phyloP scores from a whole-genome alignment of 1,140 invertebrate genomes.

The Probaryconus sp. region DNA sequence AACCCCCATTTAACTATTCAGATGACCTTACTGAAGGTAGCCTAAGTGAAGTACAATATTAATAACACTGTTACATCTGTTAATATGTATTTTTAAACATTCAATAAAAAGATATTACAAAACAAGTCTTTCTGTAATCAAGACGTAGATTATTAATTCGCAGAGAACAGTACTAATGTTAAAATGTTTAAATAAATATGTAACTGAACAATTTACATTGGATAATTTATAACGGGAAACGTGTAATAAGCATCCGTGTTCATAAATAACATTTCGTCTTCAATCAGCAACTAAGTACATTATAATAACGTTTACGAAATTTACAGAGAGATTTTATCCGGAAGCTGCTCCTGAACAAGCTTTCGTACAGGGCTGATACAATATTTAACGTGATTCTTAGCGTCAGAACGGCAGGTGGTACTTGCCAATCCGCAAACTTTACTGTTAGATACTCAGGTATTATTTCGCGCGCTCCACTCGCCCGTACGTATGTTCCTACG shows the following conservation, averaged over 20 bases:
- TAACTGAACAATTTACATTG: too few relatives aligned
- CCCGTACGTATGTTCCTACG: slow-evolving; percentile 37
- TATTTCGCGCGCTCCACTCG: slow-evolving; percentile 31
- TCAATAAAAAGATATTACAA: too few relatives aligned
- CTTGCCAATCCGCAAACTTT: slow-evolving; percentile 54
- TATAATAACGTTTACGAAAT: slow-evolving; percentile 38
- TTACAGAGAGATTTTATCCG: slow-evolving; percentile 44
- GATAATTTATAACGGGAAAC: too few relatives aligned
- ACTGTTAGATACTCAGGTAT: slow-evolving; percentile 50
- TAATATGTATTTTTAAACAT: too few relatives aligned
- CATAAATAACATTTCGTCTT: slow-evolving; percentile 22
- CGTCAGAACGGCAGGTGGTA: slow-evolving; percentile 33
- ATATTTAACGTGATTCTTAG: slow-evolving; percentile 74
- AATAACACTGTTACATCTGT: too few relatives aligned
- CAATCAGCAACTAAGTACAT: slow-evolving; percentile 16
- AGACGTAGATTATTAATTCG: too few relatives aligned
- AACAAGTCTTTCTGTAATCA: too few relatives aligned
- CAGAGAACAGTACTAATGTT: too few relatives aligned
- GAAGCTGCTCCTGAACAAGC: slow-evolving; percentile 56
- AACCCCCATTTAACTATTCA: slow-evolving; percentile 39
- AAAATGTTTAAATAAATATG: too few relatives aligned
- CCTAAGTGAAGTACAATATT: too few relatives aligned
- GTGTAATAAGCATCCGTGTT: slow-evolving; percentile 11
- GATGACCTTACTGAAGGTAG: slow-evolving; percentile 12
- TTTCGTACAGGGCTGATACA: slow-evolving; percentile 59